Base-by-base conservation (phyloP, 2,888 invertebrate species). In the Metacarcinus magister region DNA sequence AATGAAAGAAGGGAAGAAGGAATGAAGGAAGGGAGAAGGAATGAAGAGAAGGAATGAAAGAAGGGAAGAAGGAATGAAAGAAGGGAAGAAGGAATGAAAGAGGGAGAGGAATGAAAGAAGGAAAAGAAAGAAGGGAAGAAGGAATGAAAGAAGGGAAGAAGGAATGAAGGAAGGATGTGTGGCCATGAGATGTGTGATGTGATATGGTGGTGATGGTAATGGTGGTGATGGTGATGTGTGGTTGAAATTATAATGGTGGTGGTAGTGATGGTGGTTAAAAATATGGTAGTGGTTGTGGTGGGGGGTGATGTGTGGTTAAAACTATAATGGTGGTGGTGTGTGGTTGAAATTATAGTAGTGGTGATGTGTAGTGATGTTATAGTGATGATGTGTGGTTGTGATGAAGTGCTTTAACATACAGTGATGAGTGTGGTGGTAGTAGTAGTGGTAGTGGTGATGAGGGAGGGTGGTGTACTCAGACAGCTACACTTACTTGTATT, bases 181-280 rank as follows among this genome's bases (percentile, higher is more conserved):
- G 39, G 67, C n/a, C 19, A 67, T 67, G 67, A n/a, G 67, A 28
- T 89, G 89, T 16, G n/a, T 16, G 28, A 32, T n/a, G 89, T 89
- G 89, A 28, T n/a, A 87, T 87, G 28, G 89, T 89, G 89, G 28
- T 89, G 89, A 0, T 89, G 89, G 89, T 19, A 28, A 28, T 89
- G 89, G 89, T 89, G 89, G n/a, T 89, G 89, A 10, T 89, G 89
- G n/a, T 89, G 87, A 32, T 87, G 28, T 39, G 87, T 87, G n/a
- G 89, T 89, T n/a, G 89, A 32, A 32, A 19, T 89, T n/a, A 32
- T 89, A 32, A 3, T 89, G 89, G 89, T 19, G 28, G 87, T 87
- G 87, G 87, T 87, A 28, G 87, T 87, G 28, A 32, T 87, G 28
- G 28, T 87, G 87, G 87, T 87, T 39, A 39, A 39, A 39, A 39